phyloP scores from a whole-genome alignment of 2,113 vertebrate genomes.

The Chaetorhynchus papuensis region DNA sequence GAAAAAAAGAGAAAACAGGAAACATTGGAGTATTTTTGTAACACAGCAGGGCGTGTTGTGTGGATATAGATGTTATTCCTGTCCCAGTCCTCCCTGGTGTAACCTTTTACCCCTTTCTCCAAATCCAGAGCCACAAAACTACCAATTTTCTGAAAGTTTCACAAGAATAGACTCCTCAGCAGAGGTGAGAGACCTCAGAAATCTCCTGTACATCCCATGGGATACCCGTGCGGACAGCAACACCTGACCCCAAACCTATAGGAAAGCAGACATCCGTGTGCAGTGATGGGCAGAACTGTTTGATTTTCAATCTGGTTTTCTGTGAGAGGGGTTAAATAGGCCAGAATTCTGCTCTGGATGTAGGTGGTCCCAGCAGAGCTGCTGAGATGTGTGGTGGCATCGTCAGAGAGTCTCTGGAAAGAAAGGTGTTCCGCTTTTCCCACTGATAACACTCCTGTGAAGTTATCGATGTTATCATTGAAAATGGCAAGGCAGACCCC shows the following conservation, averaged over 20 bases:
- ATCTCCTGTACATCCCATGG: accelerated
- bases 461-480: not conserved
- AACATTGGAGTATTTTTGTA: not conserved
- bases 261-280: not conserved
- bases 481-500: not conserved
- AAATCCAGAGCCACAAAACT: not conserved
- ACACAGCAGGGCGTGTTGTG: not conserved
- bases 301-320: not conserved
- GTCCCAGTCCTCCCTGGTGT: not conserved
- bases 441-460: not conserved
- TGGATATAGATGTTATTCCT: not conserved
- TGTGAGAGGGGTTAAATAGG: not conserved
- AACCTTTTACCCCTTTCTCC: not conserved
- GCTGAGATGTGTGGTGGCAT: not conserved
- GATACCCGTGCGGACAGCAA: not conserved
- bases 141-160: not conserved
- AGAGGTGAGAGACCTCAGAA: not conserved
- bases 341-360: not conserved
- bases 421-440: not conserved
- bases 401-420: not conserved
- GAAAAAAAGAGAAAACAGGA: not conserved
- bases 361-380: not conserved
- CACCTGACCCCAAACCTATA: accelerated
- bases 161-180: not conserved
- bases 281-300: not conserved